Percentiles rank a stretch among this genome's conserved stretches.
These are phyloP conservation scores for Heliconius hortense DNA, from an alignment of 2,888 invertebrate genomes.

Conservation along the genomic window DNA sequence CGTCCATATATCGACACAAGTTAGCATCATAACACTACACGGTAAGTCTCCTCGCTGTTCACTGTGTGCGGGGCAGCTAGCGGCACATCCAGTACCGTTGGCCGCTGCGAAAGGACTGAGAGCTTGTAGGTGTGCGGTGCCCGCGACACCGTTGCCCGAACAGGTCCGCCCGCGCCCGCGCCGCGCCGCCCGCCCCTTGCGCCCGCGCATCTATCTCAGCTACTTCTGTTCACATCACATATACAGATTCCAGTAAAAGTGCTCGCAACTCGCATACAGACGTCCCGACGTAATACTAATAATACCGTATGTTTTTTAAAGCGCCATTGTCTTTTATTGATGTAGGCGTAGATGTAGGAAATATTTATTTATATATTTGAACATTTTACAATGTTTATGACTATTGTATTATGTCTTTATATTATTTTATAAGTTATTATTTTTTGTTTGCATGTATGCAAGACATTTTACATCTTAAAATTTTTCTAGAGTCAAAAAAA, in stretches of 20 bases:
- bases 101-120: constrained; percentile 80
- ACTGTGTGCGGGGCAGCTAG: constrained; percentile 70
- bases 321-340: constrained; percentile 43
- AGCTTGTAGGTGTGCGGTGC: constrained; percentile 72
- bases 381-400: neutral
- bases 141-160: constrained; percentile 78
- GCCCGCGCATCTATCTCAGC: constrained; percentile 60
- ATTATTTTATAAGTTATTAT: neutral
- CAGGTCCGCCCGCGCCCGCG: constrained; percentile 77
- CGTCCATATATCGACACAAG: constrained; percentile 59
- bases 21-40: constrained; percentile 78
- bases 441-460: neutral
- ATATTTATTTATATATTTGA: neutral
- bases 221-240: constrained; percentile 51
- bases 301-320: constrained; percentile 48
- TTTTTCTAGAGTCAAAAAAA: neutral
- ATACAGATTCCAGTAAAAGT: constrained; percentile 76
- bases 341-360: neutral
- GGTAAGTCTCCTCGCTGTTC: constrained; percentile 74
- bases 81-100: constrained; percentile 80
- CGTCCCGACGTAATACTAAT: constrained; percentile 53
- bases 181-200: constrained; percentile 65
- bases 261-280: constrained; percentile 67
- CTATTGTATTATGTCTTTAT: neutral
- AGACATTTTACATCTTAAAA: neutral